Conservation (phyloP, 2,113 vertebrate genomes). For the Sturnus vulgaris region DNA sequence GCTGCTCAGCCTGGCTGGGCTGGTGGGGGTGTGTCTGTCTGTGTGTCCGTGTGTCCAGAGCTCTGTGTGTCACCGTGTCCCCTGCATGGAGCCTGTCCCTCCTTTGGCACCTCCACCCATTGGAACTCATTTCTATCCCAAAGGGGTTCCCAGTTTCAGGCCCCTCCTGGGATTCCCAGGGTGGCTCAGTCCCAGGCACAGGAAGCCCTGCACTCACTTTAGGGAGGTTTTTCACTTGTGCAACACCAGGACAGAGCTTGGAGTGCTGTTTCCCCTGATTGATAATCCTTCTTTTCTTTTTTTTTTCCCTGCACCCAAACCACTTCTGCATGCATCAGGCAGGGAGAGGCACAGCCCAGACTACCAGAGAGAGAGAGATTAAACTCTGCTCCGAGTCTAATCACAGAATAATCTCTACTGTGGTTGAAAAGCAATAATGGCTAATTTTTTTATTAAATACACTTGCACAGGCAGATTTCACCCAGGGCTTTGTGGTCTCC, state of each 20-base stretch:
- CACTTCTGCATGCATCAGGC: not conserved
- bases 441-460: not conserved
- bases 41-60: fast-evolving
- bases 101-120: fast-evolving
- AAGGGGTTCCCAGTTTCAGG: fast-evolving
- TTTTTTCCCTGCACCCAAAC: not conserved
- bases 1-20: not conserved
- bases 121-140: fast-evolving
- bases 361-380: not conserved
- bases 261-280: not conserved
- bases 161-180: not conserved
- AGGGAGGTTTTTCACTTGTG: not conserved
- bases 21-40: too few relatives aligned
- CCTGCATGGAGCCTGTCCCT: not conserved
- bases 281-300: not conserved
- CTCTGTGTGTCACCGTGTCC: not conserved
- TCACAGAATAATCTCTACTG: not conserved
- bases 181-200: not conserved
- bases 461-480: not conserved
- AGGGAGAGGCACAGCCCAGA: not conserved
- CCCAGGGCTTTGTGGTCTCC: not conserved
- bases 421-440: conserved; percentile 63
- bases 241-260: not conserved
- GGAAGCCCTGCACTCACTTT: fast-evolving
- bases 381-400: not conserved